Base-by-base conservation (phyloP, 2,113 vertebrate species). In the Sylvilagus bachmani region DNA sequence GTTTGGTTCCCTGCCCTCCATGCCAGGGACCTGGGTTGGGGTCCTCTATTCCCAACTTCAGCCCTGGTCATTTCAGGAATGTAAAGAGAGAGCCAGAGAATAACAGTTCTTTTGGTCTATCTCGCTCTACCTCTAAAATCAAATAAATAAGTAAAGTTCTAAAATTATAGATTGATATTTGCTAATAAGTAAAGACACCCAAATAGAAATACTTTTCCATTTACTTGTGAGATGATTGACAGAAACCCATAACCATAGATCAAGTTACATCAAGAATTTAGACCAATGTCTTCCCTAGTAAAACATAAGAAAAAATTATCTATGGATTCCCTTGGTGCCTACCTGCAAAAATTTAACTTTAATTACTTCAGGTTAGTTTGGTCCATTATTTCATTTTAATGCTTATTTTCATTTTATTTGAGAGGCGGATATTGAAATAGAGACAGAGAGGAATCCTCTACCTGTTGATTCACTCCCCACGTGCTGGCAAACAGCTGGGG, bases 341-440 rank as follows among this genome's bases (percentile, higher is more conserved):
- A 67, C 10, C 8, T 80, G 14, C 21, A 89, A 86, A 93, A 93
- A 38, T 27, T 66, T 86, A 85, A 86, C 69, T 86, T 51, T 66
- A 38, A 67, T 10, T 1, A 36, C 10, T 55, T 67, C 17, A 81
- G 17, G 1, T 58, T 73, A 78, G 44, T 49, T 79, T 85, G 7
- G 22, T 22, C 21, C 27, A 10, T 4, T 62, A 53, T 70, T 92
- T 51, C 51, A 5, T 83, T 69, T 78, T 79, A 51, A 77, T 14
- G 14, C 21, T 58, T 58, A 58, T 58, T 58, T 58, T 58, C 55
- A 58, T 58, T 58, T 58, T 19, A 58, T 58, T 58, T 58, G 55
- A 58, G 17, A 58, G 14, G 55, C 12, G 3, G 55, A 21, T 19
- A 16, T 19, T 58, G 3, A 58, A 44, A 44, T 44, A 44, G 44